Base-by-base conservation (phyloP, 2,888 invertebrate genomes). In the Pterobdella sp. region DNA sequence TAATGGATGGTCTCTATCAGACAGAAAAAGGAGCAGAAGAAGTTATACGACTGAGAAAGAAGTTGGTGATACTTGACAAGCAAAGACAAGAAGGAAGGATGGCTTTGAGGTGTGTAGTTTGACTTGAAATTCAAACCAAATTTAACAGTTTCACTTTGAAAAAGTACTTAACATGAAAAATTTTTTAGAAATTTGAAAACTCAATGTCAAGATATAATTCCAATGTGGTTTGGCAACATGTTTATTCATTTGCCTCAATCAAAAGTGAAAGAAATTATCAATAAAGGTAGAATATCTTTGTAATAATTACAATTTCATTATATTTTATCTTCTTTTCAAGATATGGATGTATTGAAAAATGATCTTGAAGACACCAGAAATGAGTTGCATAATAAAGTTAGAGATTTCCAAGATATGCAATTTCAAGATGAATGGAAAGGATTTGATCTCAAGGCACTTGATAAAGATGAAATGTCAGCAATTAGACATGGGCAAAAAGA, bases 361-460 rank as follows among this genome's bases (percentile, higher is more conserved):
- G 65, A 65, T 22, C 4, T 3, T 3, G 69, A 69, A 42, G 31
- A 42, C 22, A 69, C 69, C 52, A 42, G 52, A 36, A 69, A 4
- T 2, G 14, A n/a, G 56, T 18, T 69, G 49, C 36, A 69, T 2
- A 52, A 49, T 14, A 1, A 69, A 22, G 52, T 69, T 0, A 69
- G 56, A 49, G 31, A 31, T 0, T 69, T 69, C 26, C 69, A 69
- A 52, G 69, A 69, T 26, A 3, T 69, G 32, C 37, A 69, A 36
- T 56, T 56, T n/a, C 60, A 52, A 32, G n/a, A 14, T 1, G 69
- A 69, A 2, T 49, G 69, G 31, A 31, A 22, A 18, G 42, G 69
- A 22, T 69, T 69, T 31, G 34, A 52, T n/a, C 42, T 69, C 14
- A 69, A 69, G 49, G 31, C 69, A 2, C 69, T 69, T 26, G n/a